Conservation (phyloP, 2,797 vertebrate species). For the Lateolabrax maculatus region DNA sequence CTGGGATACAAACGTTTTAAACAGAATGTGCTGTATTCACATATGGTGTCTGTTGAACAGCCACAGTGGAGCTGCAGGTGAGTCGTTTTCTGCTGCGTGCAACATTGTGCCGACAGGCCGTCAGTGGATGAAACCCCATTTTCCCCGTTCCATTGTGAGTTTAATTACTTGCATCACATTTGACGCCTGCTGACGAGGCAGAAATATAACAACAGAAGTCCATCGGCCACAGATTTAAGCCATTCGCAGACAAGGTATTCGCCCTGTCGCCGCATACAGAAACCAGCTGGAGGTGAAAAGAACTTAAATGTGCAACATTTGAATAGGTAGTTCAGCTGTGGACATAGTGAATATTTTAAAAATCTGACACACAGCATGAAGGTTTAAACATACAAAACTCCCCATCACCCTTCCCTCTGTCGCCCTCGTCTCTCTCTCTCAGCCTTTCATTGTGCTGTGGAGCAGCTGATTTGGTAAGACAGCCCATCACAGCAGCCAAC, state of each 20-base stretch:
- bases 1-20: not conserved
- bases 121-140: not conserved
- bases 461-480: conserved; percentile 16
- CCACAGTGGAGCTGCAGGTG: not conserved
- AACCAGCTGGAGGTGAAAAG: not conserved
- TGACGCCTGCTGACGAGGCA: not conserved
- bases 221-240: not conserved
- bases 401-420: not conserved
- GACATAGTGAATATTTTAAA: not conserved
- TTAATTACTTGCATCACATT: conserved; percentile 20
- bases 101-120: not conserved
- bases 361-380: too few species aligned
- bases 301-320: not conserved
- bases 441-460: not conserved
- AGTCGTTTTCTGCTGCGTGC: not conserved
- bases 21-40: not conserved
- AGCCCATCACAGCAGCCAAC: not conserved
- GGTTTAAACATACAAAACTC: not conserved
- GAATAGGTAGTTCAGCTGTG: not conserved
- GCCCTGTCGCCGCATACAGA: not conserved
- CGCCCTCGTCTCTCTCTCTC: not conserved
- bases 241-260: not conserved
- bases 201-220: not conserved
- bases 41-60: not conserved
- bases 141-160: not conserved